Base-by-base conservation (phyloP, 2,888 invertebrate genomes). In the Dynastes hyllus region DNA sequence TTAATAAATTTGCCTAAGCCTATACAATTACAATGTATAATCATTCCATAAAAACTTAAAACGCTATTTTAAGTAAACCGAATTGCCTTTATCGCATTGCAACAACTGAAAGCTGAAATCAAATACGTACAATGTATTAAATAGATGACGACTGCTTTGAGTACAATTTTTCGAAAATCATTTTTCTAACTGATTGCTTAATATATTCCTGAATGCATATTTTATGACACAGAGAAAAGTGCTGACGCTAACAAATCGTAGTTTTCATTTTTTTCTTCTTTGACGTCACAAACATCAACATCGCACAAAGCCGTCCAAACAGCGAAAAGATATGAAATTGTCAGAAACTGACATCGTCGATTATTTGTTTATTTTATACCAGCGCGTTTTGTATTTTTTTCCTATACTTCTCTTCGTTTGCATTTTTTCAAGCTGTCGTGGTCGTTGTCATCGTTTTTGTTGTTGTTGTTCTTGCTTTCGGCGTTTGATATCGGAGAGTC, bases 331-430 rank as follows among this genome's bases (percentile, higher is more conserved):
- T 58, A 58, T 58, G 13, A 22, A 58, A 58, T 58, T 58, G 55
- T 58, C 55, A 58, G 6, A 58, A 58, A 58, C 55, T 58, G 55
- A 58, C 55, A 8, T 58, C 55, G 55, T 58, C 55, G 55, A 58
- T 58, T 58, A 22, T 58, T 58, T 58, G 22, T 58, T 58, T 58
- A 58, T 58, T 58, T 58, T 58, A 45, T 45, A 27, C 22, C 27
- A 16, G 16, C 22, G 55, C 22, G 16, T 22, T 58, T 58, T 58
- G 55, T 58, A 22, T 58, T 58, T 58, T 58, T 58, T 8, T 8
- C 8, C 55, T 16, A 16, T 5, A 22, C 22, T 16, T 22, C 55
- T 16, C 55, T 9, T 27, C 55, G 55, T 22, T 58, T 58, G 16
- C 6, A 55, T 55, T 55, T 58, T 55, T 58, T 58, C 22, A 2